These are phyloP conservation scores for Urocolius indicus DNA, from an alignment of 2,113 vertebrate species.

Conservation along the genomic window DNA sequence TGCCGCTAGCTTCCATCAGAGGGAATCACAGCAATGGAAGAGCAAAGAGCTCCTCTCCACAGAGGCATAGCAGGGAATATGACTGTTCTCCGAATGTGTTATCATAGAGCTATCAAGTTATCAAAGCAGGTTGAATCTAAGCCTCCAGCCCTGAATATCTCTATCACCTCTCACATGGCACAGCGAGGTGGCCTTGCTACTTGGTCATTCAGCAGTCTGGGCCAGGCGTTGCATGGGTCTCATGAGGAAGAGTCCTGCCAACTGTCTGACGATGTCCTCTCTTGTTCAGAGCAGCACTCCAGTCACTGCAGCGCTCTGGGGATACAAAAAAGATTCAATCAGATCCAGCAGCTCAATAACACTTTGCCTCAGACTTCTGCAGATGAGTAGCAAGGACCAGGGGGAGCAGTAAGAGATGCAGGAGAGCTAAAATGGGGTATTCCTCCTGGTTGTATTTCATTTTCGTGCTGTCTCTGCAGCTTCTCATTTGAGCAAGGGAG, in stretches of 20 bases:
- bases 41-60: not conserved
- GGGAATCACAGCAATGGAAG: not conserved
- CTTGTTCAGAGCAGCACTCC: not conserved
- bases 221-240: not conserved
- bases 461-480: conserved; percentile 55
- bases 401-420: conserved; percentile 47
- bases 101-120: not conserved
- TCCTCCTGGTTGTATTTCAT: conserved; percentile 51
- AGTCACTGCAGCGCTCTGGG: not conserved
- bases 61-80: fast-evolving
- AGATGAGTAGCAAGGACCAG: not conserved
- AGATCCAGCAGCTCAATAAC: conserved; percentile 46
- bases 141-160: not conserved
- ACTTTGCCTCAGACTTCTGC: conserved; percentile 42
- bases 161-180: not conserved
- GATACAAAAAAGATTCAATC: conserved; percentile 24
- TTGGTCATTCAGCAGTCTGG: not conserved
- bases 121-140: not conserved
- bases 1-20: not conserved
- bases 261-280: not conserved
- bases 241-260: not conserved
- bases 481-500: conserved; percentile 13
- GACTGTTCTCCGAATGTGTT: not conserved
- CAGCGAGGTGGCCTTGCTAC: not conserved
- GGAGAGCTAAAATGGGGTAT: conserved; percentile 27